These are phyloP conservation scores for Oreochromis spilurus DNA, from an alignment of 2,113 vertebrate species.

Conservation along the genomic window DNA sequence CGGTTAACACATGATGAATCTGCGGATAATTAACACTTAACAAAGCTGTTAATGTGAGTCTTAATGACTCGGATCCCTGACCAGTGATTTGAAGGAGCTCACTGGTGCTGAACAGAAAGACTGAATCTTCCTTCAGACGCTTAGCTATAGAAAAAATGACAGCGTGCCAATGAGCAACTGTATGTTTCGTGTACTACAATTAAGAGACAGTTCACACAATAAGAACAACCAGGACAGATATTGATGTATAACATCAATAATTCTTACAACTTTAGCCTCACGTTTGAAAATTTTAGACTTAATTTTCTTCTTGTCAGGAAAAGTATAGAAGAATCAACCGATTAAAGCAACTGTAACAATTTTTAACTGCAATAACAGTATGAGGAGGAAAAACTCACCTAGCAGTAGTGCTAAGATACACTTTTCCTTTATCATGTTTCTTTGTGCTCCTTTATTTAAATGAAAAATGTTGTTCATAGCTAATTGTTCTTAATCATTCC, in stretches of 20 bases:
- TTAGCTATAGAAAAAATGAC: background rate
- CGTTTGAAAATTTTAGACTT: background rate
- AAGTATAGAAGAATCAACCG: background rate
- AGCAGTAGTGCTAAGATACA: background rate
- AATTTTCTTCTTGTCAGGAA: background rate
- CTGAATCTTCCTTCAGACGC: background rate
- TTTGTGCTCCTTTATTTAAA: background rate
- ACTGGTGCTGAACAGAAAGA: background rate
- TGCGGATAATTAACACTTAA: constrained; percentile 55
- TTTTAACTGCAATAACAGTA: background rate
- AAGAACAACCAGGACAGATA: background rate
- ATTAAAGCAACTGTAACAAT: background rate
- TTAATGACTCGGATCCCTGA: constrained; percentile 46
- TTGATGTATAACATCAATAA: background rate
- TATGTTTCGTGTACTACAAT: background rate
- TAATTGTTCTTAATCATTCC: background rate
- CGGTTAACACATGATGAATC: constrained; percentile 52
- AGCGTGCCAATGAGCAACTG: background rate
- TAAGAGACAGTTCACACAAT: background rate
- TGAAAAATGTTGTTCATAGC: background rate
- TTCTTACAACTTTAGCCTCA: background rate
- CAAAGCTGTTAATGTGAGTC: constrained; percentile 45
- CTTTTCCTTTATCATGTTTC: background rate
- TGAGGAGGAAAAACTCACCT: background rate
- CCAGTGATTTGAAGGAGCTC: constrained; percentile 1